A percentile compares a stretch with the other conserved stretches of the same genome.
These are phyloP conservation scores for Microplitis demolitor DNA, from an alignment of 1,140 invertebrate species.

Conservation along the genomic window DNA sequence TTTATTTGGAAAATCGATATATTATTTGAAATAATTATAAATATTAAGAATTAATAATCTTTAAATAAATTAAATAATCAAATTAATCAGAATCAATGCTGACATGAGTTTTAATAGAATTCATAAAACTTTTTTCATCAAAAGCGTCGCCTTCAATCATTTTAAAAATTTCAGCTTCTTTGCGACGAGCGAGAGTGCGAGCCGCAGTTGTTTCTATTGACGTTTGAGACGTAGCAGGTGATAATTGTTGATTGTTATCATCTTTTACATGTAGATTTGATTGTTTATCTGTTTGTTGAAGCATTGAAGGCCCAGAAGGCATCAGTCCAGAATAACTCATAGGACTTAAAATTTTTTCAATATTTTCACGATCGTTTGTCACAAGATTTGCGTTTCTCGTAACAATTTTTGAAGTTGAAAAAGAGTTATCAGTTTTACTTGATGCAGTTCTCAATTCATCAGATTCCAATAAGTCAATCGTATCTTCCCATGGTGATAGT, in stretches of 20 bases:
- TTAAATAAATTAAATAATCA: too few relatives aligned
- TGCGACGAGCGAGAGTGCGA: constrained; percentile 2
- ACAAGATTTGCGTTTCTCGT: neutral
- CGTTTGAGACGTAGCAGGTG: constrained; percentile 2
- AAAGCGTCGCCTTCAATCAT: constrained; percentile 29
- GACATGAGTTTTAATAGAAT: neutral
- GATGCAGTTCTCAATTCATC: neutral
- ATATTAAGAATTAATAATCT: too few relatives aligned
- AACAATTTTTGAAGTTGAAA: neutral
- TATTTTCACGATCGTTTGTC: neutral
- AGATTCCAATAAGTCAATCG: neutral
- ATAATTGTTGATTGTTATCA: neutral
- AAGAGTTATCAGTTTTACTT: neutral
- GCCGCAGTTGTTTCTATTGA: constrained; percentile 22
- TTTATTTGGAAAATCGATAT: too few relatives aligned
- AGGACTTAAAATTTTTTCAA: neutral
- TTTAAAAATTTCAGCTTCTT: constrained; percentile 32
- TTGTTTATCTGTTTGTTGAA: neutral
- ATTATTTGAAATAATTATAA: too few relatives aligned
- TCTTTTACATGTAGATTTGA: neutral
- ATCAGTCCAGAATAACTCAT: neutral
- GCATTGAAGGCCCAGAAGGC: neutral
- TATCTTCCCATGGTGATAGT: neutral
- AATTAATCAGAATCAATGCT: too few relatives aligned
- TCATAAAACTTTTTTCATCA: constrained; percentile 17